Base-by-base conservation (phyloP, 2,113 vertebrate species). In the Xyliphius kryptos region DNA sequence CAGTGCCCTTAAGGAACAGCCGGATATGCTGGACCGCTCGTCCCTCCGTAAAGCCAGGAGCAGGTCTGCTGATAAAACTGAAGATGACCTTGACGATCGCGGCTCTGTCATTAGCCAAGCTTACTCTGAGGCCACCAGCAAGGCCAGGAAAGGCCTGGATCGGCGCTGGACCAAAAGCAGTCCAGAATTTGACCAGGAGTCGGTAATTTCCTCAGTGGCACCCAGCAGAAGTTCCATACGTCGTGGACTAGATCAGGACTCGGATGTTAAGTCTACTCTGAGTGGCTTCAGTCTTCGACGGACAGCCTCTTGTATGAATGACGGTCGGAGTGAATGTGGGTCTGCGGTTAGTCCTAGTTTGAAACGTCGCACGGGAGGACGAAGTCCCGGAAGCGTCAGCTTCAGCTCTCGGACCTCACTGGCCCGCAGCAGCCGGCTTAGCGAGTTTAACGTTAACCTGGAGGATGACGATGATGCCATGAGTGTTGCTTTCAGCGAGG, bases 181-280 rank as follows among this genome's bases (percentile, higher is more conserved):
- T 3, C 84, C 88, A 0, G 90, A 93, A 1, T 82, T 86, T 0
- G 94, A 94, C 54, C 86, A 88, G 61, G 85, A 89, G 6, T 94
- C 93, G 0, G 53, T 77, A 0, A 81, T 89, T 21, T 94, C 91
- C 0, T 87, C 83, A 3, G 47, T 79, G 81, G 88, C 5, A 76
- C 89, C 89, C 50, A 92, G 91, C 78, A 83, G 90, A 63, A 82
- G 88, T 57, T 92, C 91, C 3, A 80, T 82, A 37, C 88, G 91
- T 1, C 85, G 84, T 0, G 76, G 63, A 6, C 53, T 85, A 63
- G 91, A 92, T 9, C 71, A 82, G 0, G 89, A 91, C 0, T 87
- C 92, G 0, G 86, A 93, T 58, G 74, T 80, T 2, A 86, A 77
- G 66, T 97, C 94, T 0, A 77, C 82, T 1, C 75, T 91, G 64